Base-by-base conservation (phyloP, 2,797 vertebrate species). In the Lophura swinhoii region DNA sequence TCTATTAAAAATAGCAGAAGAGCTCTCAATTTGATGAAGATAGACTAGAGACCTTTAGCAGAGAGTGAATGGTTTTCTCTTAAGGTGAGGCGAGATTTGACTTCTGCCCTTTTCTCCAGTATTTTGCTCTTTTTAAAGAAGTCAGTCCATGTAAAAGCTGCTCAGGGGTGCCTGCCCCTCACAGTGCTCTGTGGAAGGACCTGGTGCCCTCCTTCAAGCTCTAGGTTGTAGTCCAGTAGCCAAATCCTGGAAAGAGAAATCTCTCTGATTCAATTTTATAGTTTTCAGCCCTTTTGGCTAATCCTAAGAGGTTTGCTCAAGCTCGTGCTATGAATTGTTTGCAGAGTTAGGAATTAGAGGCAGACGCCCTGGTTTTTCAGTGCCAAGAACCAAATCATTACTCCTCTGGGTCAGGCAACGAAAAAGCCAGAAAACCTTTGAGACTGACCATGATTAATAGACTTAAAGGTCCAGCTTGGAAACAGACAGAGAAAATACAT, bases 361-460 rank as follows among this genome's bases (percentile, higher is more conserved):
- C 13, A 55, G 33, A 85, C 71, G n/a, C 53, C 48, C 33, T 70
- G 48, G 12, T 33, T 71, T 81, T 82, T 70, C 91, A 51, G 18
- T 43, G 74, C 31, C 0, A 12, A 71, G 63, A 37, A 67, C 60
- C 70, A 79, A 94, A 82, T 41, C 64, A 53, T 76, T 86, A 28
- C 56, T 81, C 64, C 64, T 90, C 77, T 84, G 89, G 66, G 70
- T 81, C 76, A 92, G 56, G 60, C 44, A 91, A n/a, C 49, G 83
- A 93, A 81, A 77, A 92, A 56, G 53, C 15, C 73, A 73, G 48
- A 93, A 94, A 94, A 94, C 53, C 70, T 93, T 76, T 70, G 79
- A 78, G 71, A 33, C 39, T 68, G 51, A 87, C 41, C 10, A n/a
- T 81, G 91, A 95, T 92, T 96, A 95, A 92, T 64, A 92, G 70